phyloP scores from a whole-genome alignment of 2,888 invertebrate genomes.

The Adela reaumurella region DNA sequence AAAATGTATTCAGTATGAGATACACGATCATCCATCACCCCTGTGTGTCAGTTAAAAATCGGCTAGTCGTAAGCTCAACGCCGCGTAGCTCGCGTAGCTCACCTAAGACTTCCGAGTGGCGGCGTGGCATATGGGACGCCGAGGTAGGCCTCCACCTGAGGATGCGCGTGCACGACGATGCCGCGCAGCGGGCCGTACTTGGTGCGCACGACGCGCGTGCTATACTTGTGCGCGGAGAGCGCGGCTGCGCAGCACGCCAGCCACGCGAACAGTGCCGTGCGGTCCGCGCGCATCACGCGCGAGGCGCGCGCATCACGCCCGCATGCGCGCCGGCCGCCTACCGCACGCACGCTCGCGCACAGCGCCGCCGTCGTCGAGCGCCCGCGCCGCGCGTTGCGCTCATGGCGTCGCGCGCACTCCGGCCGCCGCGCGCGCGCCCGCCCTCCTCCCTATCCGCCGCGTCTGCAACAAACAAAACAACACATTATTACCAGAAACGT shows the following conservation, averaged over 20 bases:
- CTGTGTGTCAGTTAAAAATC: too few relatives aligned
- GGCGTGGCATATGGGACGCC: slow-evolving; percentile 94
- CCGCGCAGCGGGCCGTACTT: slow-evolving; percentile 88
- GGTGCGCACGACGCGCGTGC: slow-evolving; percentile 79
- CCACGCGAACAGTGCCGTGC: slow-evolving; percentile 56
- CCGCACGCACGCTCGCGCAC: slow-evolving; percentile 20
- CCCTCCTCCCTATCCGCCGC: slow-evolving; percentile 23
- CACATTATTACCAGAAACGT: too few relatives aligned
- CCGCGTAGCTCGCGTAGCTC: slow-evolving; percentile 19
- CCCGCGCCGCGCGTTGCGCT: slow-evolving; percentile 21
- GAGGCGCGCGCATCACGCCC: slow-evolving; percentile 7
- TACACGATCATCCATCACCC: too few relatives aligned
- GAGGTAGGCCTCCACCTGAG: slow-evolving; percentile 85
- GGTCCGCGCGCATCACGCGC: slow-evolving; percentile 49
- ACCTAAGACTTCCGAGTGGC: slow-evolving; percentile 84
- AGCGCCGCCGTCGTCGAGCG: slow-evolving; percentile 15
- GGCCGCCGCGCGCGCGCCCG: slow-evolving; percentile 17
- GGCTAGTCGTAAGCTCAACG: background rate
- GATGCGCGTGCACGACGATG: slow-evolving; percentile 75
- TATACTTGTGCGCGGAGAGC: slow-evolving; percentile 70
- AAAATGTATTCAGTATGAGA: too few relatives aligned
- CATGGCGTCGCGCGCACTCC: slow-evolving; percentile 19
- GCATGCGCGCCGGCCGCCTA: slow-evolving; percentile 12
- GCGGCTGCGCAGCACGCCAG: slow-evolving; percentile 53
- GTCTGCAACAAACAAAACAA: background rate